Evolutionary conservation across 2,113 vertebrate species (phyloP).

Genomic region (Amblyornis subalaris): DNA sequence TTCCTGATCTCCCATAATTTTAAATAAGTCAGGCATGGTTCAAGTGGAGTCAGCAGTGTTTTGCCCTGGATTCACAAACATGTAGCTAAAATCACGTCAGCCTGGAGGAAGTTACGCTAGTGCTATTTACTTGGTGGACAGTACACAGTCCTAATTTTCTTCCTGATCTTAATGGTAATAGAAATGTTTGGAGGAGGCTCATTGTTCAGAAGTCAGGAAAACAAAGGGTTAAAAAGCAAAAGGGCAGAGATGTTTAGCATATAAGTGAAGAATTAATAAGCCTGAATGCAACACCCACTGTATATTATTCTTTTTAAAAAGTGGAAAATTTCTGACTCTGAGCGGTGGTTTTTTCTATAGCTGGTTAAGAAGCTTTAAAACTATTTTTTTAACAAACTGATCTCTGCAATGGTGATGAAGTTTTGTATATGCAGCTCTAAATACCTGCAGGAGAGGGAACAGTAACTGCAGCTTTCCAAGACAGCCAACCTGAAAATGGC

Average conservation of each 20-base stretch:
- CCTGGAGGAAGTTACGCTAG: background rate
- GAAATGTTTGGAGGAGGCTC: background rate
- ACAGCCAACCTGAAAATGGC: background rate
- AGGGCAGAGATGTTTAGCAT: background rate
- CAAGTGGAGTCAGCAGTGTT: background rate
- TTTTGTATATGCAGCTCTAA: background rate
- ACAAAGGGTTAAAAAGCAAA: background rate
- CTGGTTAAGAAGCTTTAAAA: background rate
- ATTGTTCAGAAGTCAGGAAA: background rate
- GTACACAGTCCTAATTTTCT: background rate
- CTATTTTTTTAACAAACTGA: background rate
- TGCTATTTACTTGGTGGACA: background rate
- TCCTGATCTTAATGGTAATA: background rate
- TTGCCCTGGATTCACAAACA: background rate
- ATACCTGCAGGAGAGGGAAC: background rate
- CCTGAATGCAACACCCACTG: background rate
- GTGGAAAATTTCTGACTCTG: background rate
- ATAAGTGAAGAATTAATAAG: background rate
- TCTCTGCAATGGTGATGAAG: background rate
- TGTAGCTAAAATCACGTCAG: background rate
- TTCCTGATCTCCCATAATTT: background rate
- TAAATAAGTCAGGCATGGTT: background rate
- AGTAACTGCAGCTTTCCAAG: background rate
- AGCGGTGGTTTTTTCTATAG: background rate
- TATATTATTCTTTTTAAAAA: background rate